Conservation (phyloP, 2,888 invertebrate species). For the Drosophila mimica region DNA sequence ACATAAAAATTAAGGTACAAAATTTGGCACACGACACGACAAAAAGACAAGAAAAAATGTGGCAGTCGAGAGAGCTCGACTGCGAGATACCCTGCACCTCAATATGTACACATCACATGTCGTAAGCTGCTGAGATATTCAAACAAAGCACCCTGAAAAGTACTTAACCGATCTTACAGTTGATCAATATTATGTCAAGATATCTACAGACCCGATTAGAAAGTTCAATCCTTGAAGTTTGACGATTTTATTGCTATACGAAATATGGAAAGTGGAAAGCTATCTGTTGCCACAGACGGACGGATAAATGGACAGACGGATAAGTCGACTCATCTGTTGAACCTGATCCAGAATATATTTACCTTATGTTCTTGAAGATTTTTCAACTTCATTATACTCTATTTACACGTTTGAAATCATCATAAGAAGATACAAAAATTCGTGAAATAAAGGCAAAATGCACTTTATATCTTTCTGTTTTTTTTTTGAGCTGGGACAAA, state of each 20-base stretch:
- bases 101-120: background rate
- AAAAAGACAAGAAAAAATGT: background rate
- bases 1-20: slow-evolving; percentile 66
- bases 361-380: background rate
- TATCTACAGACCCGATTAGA: background rate
- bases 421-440: slow-evolving; percentile 7
- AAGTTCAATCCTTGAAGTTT: background rate
- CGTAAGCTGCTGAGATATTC: background rate
- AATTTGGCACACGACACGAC: slow-evolving; percentile 63
- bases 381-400: background rate
- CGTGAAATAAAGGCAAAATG: slow-evolving; percentile 34
- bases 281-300: background rate
- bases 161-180: background rate
- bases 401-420: background rate
- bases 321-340: background rate
- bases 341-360: background rate
- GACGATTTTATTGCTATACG: background rate
- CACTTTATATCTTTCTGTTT: slow-evolving; percentile 55
- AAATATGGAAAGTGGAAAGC: background rate
- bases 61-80: background rate
- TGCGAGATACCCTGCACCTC: background rate
- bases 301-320: background rate
- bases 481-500: slow-evolving; percentile 1
- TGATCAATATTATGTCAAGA: background rate
- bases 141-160: background rate